These are phyloP conservation scores for Chascanopsetta lugubris DNA, from an alignment of 2,113 vertebrate species.

Conservation along the genomic window DNA sequence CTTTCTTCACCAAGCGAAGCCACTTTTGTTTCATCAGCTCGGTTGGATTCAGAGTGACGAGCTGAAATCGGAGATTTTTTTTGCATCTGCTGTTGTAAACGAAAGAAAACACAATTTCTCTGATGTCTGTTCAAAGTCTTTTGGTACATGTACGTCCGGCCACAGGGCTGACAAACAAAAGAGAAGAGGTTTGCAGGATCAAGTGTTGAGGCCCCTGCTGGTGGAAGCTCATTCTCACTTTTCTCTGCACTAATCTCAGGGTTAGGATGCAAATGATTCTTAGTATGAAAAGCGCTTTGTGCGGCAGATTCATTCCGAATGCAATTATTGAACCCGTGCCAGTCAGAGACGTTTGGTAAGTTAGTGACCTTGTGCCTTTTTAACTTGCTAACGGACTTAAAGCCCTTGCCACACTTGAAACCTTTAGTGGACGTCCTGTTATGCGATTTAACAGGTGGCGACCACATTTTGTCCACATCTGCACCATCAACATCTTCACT, in stretches of 20 bases:
- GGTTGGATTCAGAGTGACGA: not conserved
- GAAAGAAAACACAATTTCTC: not conserved
- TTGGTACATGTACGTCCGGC: not conserved
- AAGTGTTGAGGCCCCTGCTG: not conserved
- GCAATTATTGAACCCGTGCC: not conserved
- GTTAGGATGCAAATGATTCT: too few relatives aligned
- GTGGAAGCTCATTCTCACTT: not conserved
- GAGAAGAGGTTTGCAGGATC: not conserved
- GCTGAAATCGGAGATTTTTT: not conserved
- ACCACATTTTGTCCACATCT: not conserved
- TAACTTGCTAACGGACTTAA: conserved; percentile 14
- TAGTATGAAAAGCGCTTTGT: not conserved
- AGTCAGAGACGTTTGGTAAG: not conserved
- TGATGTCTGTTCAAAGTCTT: not conserved
- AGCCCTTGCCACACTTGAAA: conserved; percentile 24
- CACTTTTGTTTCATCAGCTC: not conserved
- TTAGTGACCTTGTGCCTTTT: conserved; percentile 34
- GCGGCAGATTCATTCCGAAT: not conserved
- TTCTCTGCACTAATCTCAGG: not conserved
- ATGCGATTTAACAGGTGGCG: conserved; percentile 1
- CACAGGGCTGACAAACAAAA: not conserved
- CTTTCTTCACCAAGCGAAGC: not conserved
- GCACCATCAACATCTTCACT: not conserved
- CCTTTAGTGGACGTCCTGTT: conserved; percentile 4
- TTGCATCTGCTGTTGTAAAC: not conserved